A percentile compares a stretch with the other conserved stretches of the same genome.
Evolutionary conservation across 1,140 invertebrate genomes (phyloP).

Genomic region (Cotesia vestalis): DNA sequence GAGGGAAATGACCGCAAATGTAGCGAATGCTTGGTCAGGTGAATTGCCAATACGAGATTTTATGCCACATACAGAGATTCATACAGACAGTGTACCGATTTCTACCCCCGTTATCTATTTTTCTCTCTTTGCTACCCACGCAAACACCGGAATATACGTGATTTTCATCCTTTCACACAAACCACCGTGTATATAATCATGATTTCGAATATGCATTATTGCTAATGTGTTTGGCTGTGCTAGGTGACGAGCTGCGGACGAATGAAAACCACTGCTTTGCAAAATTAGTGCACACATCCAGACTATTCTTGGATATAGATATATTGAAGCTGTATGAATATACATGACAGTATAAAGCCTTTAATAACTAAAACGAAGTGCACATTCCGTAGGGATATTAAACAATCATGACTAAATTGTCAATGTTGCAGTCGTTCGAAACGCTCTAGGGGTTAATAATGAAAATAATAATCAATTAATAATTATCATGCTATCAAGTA

Average conservation of each 20-base stretch:
- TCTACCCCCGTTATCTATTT: neutral
- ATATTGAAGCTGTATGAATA: neutral
- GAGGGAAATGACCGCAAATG: slow-evolving; percentile 8
- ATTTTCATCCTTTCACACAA: slow-evolving; percentile 5
- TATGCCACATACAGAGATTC: slow-evolving; percentile 2
- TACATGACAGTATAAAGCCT: too few species aligned
- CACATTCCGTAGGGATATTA: too few species aligned
- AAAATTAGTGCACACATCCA: neutral
- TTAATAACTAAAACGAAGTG: too few species aligned
- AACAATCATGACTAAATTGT: too few species aligned
- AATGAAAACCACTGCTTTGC: slow-evolving; percentile 7
- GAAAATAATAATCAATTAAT: slow-evolving; percentile 12
- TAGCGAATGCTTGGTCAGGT: slow-evolving; percentile 17
- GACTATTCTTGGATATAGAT: neutral
- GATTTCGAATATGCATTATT: slow-evolving; percentile 45
- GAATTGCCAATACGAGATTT: slow-evolving; percentile 20
- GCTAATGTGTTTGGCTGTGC: slow-evolving; percentile 38
- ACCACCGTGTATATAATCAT: slow-evolving; percentile 37
- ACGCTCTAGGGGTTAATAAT: too few species aligned
- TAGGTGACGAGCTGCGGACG: neutral
- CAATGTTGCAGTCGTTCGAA: too few species aligned
- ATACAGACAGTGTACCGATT: neutral
- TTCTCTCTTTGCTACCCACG: neutral
- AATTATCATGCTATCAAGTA: neutral
- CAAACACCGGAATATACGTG: slow-evolving; percentile 17